A percentile compares a stretch with the other conserved stretches of the same genome.
These are phyloP conservation scores for Brenthis ino DNA, from an alignment of 2,888 invertebrate species.

Conservation along the genomic window DNA sequence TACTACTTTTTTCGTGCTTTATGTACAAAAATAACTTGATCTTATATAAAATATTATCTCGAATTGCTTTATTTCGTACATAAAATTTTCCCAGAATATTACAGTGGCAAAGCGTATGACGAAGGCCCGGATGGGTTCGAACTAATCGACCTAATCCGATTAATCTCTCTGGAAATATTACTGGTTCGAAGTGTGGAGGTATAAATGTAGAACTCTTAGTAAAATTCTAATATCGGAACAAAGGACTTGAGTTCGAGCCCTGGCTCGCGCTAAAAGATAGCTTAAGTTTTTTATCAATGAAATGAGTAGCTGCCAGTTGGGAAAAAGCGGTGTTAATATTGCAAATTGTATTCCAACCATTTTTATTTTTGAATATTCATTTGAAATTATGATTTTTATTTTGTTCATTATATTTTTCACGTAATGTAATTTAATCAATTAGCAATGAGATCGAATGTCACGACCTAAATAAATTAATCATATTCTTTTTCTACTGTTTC, in stretches of 20 bases:
- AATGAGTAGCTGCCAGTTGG: no score
- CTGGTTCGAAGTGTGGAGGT: neutral
- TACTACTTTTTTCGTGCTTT: no score
- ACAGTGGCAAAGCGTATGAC: conserved; percentile 10
- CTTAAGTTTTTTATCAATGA: neutral
- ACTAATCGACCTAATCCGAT: conserved; percentile 17
- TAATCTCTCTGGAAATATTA: conserved; percentile 9
- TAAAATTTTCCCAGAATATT: conserved; percentile 8
- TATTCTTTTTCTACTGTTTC: conserved; percentile 9
- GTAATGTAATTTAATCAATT: no score
- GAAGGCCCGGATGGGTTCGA: conserved; percentile 9
- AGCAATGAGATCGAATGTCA: no score
- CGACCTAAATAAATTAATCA: neutral
- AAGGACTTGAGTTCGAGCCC: neutral
- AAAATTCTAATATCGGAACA: neutral
- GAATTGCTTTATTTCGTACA: conserved; percentile 12
- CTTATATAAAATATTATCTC: neutral
- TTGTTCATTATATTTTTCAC: no score
- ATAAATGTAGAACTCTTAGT: conserved; percentile 2
- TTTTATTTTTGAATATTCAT: no score
- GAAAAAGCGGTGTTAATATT: no score
- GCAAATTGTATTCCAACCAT: no score
- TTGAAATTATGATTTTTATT: no score
- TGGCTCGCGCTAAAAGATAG: neutral
- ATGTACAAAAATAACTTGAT: neutral